Percentiles rank a stretch among this genome's conserved stretches.
These are phyloP conservation scores for Hypomecis punctinalis DNA, from an alignment of 2,888 invertebrate genomes.

Conservation along the genomic window DNA sequence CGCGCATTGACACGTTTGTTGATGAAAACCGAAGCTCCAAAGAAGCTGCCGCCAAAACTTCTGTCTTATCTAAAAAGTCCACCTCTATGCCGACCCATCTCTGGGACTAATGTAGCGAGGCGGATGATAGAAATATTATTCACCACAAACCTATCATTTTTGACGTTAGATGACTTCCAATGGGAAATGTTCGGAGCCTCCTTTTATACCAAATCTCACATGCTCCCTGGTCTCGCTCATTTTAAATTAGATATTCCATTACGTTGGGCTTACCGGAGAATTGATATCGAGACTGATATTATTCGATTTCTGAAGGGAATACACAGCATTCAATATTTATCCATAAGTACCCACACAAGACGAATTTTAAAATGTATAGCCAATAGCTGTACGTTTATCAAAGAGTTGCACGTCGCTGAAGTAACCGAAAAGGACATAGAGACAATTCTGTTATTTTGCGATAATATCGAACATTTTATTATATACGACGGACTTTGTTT, in stretches of 20 bases:
- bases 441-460: not conserved
- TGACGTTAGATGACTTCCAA: not conserved
- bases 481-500: no score
- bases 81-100: no score
- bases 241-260: not conserved
- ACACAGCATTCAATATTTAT: not conserved
- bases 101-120: not conserved
- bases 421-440: not conserved
- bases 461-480: not conserved
- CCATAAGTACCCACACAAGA: not conserved
- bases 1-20: not conserved
- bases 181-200: not conserved
- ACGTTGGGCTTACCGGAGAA: not conserved
- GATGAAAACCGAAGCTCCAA: not conserved
- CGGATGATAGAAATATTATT: not conserved
- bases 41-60: no score
- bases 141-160: not conserved
- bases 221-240: not conserved
- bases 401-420: not conserved
- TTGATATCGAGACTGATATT: not conserved
- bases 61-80: no score
- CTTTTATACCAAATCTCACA: not conserved
- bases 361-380: not conserved
- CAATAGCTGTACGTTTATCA: not conserved
- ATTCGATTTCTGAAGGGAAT: not conserved